Base-by-base conservation (phyloP, 2,113 vertebrate genomes). In the Aramus guarauna region DNA sequence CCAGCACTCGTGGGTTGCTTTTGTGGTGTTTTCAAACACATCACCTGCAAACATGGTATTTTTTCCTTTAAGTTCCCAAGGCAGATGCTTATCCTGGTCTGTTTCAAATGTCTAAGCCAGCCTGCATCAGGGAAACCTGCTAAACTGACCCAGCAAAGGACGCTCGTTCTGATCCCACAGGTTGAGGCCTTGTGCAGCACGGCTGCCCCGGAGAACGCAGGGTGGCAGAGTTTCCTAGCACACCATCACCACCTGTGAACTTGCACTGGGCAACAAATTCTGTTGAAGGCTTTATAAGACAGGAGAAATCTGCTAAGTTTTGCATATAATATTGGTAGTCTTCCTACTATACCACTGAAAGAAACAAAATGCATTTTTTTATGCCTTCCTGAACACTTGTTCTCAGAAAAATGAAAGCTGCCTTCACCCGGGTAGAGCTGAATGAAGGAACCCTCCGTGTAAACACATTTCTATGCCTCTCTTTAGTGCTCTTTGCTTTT, bases 321-420 rank as follows among this genome's bases (percentile, higher is more conserved):
- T 43, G 81, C 22, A 9, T 12, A 29, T 8, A 56, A 0, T 9
- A 2, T 0, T 26, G 11, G 11, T 11, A 20, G 16, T 30, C 47
- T 34, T 59, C 60, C 73, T 52, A 3, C 53, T 39, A 27, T 23
- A 39, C 18, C 45, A 60, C 62, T 60, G 27, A 72, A 92, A 56
- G 8, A 60, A 72, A 26, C 32, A 36, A 79, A 76, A 39, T 5
- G 18, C 9, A 5, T 62, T 62, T 48, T 23, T 21, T 21, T 5
- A 41, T 45, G 17, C 52, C 21, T 92, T 91, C 32, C 59, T 71
- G 29, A 71, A 47, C 4, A 9, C 7, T 53, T 58, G 4, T 32
- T 86, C 71, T 47, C 11, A 74, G 22, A 43, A 63, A 86, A 67
- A 36, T 10, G 5, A 59, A 74, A 81, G 20, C 36, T 9, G 1